Base-by-base conservation (phyloP, 2,113 vertebrate genomes). In the Onychostruthus taczanowskii region DNA sequence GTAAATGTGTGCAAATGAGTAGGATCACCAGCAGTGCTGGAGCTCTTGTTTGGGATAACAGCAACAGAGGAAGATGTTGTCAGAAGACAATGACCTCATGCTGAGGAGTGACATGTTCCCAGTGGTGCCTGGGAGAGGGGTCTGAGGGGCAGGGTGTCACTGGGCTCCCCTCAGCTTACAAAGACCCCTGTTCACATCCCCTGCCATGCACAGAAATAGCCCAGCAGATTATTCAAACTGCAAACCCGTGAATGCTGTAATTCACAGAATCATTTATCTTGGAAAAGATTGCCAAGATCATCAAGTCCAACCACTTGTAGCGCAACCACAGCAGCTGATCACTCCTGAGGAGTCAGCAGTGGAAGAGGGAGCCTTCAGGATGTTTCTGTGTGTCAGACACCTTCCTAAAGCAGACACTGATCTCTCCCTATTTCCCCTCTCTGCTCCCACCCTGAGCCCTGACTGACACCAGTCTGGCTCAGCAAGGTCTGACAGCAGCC, bases 251-350 rank as follows among this genome's bases (percentile, higher is more conserved):
- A 61, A 44, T 22, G 73, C 63, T 19, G 0, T 3, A 27, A 44
- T 1, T 61, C 49, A 69, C 35, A 33, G 49, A 62, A 63, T 10
- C 26, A 11, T 16, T 52, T 44, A 16, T 35, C 63, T 26, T 28
- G 70, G 79, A 43, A 47, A 49, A 83, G 31, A 63, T 17, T 26
- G 37, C 72, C 43, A 37, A 37, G 43, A 33, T 37, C 55, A 43
- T 31, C 41, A 55, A 49, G 35, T 31, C 47, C 55, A 44, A 39
- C 28, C 78, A 17, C 53, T 7, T 2, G 10, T 4, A 21, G 89
- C 0, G 0, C 23, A 53, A 80, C 33, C 0, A 0, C 1, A 1
- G 0, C 10, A 77, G 52, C 11, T 11, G 2, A 50, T 8, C 1
- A 3, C 30, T 70, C 39, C n/a, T 3, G 1, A 72, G 56, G 23